phyloP scores from a whole-genome alignment of 2,888 invertebrate species.

The Xestia xanthographa region DNA sequence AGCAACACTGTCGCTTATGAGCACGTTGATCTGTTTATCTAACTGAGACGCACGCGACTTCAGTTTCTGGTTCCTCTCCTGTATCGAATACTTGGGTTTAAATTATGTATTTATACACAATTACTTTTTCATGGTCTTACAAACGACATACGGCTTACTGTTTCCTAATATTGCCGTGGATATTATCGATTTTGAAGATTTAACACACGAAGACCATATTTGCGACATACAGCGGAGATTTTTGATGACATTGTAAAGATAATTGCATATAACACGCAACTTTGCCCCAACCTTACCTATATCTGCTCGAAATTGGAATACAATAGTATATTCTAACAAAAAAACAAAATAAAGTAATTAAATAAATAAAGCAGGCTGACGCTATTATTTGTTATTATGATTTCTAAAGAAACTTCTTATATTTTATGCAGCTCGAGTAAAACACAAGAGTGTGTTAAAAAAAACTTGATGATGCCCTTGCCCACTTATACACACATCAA shows the following conservation, averaged over 20 bases:
- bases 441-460: not conserved
- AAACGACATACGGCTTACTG: slow-evolving; percentile 50
- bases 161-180: slow-evolving; percentile 42
- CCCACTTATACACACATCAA: too few relatives aligned
- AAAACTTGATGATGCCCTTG: not conserved
- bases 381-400: not conserved
- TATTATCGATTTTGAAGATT: slow-evolving; percentile 24
- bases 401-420: not conserved
- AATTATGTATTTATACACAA: slow-evolving; percentile 44
- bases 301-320: slow-evolving; percentile 44
- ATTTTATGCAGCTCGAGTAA: not conserved
- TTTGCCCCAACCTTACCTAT: slow-evolving; percentile 28
- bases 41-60: slow-evolving; percentile 96
- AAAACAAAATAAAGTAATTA: not conserved
- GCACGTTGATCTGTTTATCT: slow-evolving; percentile 97
- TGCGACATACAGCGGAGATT: slow-evolving; percentile 15
- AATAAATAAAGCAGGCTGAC: not conserved
- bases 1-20: slow-evolving; percentile 97
- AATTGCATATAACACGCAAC: slow-evolving; percentile 38
- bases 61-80: slow-evolving; percentile 95
- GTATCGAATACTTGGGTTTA: slow-evolving; percentile 68
- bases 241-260: slow-evolving; percentile 11
- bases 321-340: slow-evolving; percentile 27
- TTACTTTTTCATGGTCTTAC: slow-evolving; percentile 51
- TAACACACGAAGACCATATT: slow-evolving; percentile 40